Evolutionary conservation across 2,888 invertebrate genomes (phyloP).

Genomic region (Saturnia pavonia): DNA sequence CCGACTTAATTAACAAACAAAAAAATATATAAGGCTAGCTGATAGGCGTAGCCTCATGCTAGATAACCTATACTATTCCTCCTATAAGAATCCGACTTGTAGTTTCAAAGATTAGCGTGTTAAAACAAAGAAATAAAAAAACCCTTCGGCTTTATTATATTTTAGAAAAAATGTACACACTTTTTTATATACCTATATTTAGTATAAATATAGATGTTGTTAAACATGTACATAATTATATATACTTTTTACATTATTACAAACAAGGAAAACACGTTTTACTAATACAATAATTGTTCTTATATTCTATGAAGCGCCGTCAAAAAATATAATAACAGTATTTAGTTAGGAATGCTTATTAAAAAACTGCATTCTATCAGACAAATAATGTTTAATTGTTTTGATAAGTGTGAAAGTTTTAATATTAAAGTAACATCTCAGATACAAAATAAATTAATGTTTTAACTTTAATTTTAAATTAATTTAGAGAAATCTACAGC

Average conservation of each 20-base stretch:
- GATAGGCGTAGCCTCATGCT: too few relatives aligned
- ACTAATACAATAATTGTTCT: background rate
- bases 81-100: too few relatives aligned
- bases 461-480: background rate
- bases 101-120: too few relatives aligned
- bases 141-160: too few relatives aligned
- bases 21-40: too few relatives aligned
- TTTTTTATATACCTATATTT: too few relatives aligned
- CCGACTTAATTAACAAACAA: too few relatives aligned
- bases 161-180: too few relatives aligned
- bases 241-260: background rate
- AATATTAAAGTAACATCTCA: background rate
- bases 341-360: background rate
- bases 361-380: background rate
- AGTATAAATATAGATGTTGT: too few relatives aligned
- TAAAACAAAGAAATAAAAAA: too few relatives aligned
- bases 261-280: background rate
- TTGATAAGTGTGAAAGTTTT: background rate
- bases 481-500: background rate
- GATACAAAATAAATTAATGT: background rate
- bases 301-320: slow-evolving; percentile 1
- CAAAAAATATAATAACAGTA: background rate
- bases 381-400: background rate
- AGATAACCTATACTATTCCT: too few relatives aligned
- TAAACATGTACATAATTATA: background rate